These are phyloP conservation scores for Trypoxylon attenuatum DNA, from an alignment of 2,888 invertebrate species.

Conservation along the genomic window DNA sequence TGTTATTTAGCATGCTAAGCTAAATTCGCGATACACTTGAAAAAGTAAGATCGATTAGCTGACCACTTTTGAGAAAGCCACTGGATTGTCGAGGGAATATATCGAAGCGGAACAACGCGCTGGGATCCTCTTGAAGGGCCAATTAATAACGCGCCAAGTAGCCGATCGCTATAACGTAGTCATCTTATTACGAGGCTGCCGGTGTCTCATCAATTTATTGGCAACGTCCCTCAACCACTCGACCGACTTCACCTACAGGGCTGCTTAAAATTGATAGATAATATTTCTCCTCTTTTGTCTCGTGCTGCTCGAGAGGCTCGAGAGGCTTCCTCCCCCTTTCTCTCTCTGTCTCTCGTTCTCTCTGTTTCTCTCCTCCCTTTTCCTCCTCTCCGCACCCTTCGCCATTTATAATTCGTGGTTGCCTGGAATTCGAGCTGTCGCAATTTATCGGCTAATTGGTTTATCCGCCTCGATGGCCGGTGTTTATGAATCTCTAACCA, in stretches of 20 bases:
- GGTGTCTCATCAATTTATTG: conserved; percentile 65
- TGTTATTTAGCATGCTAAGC: too few species aligned
- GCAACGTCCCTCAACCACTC: conserved; percentile 58
- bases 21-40: not conserved
- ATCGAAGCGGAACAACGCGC: conserved; percentile 41
- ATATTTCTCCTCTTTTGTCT: conserved; percentile 45
- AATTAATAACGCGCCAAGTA: conserved; percentile 65
- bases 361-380: too few species aligned
- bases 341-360: not conserved
- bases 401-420: too few species aligned
- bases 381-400: too few species aligned
- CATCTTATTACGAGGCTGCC: conserved; percentile 61
- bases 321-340: not conserved
- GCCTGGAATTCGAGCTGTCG: too few species aligned
- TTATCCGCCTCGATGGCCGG: not conserved
- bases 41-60: conserved; percentile 33
- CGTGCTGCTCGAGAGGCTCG: conserved; percentile 2
- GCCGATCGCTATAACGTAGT: conserved; percentile 60
- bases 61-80: conserved; percentile 32
- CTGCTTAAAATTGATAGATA: conserved; percentile 59
- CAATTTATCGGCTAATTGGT: too few species aligned
- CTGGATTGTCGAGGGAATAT: conserved; percentile 43
- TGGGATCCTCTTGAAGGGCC: conserved; percentile 54
- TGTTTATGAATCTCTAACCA: not conserved
- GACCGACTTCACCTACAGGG: conserved; percentile 61